phyloP scores from a whole-genome alignment of 2,113 vertebrate genomes.

The Orycteropus afer region DNA sequence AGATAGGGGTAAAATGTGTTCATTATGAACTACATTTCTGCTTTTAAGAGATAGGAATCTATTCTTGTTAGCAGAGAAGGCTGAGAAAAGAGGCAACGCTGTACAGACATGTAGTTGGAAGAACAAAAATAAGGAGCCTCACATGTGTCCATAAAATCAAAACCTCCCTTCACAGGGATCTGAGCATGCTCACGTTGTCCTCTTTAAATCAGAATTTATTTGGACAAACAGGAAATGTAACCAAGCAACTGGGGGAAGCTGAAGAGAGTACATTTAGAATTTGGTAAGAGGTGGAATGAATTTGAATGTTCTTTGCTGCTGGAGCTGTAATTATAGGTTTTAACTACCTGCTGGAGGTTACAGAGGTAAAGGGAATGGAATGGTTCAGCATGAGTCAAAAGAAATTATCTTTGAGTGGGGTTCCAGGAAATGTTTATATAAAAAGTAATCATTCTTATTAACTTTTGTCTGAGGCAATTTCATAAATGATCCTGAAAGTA shows the following conservation, averaged over 20 bases:
- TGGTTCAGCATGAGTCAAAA: conserved; percentile 1
- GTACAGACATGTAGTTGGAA: not conserved
- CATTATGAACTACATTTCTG: not conserved
- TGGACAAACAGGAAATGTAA: conserved; percentile 64
- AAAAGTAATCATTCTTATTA: conserved; percentile 46
- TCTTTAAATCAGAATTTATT: conserved; percentile 46
- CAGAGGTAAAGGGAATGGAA: conserved; percentile 32
- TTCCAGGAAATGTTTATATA: conserved; percentile 41
- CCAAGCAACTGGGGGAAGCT: conserved; percentile 57
- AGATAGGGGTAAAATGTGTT: not conserved
- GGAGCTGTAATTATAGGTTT: conserved; percentile 64
- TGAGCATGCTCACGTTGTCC: not conserved
- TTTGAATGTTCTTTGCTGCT: conserved; percentile 60
- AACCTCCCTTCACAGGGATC: not conserved
- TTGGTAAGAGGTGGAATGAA: conserved; percentile 49
- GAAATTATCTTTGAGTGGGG: not conserved
- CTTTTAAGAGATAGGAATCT: not conserved
- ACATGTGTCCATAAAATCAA: not conserved
- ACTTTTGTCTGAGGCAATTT: conserved; percentile 32
- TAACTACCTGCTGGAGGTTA: conserved; percentile 49
- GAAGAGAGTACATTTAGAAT: conserved; percentile 51
- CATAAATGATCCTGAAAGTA: conserved; percentile 48
- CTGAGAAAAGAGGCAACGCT: not conserved
- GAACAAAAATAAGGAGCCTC: not conserved
- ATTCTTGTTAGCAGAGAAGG: not conserved